These are phyloP conservation scores for Ellobium chinense DNA, from an alignment of 2,888 invertebrate species.

Conservation along the genomic window DNA sequence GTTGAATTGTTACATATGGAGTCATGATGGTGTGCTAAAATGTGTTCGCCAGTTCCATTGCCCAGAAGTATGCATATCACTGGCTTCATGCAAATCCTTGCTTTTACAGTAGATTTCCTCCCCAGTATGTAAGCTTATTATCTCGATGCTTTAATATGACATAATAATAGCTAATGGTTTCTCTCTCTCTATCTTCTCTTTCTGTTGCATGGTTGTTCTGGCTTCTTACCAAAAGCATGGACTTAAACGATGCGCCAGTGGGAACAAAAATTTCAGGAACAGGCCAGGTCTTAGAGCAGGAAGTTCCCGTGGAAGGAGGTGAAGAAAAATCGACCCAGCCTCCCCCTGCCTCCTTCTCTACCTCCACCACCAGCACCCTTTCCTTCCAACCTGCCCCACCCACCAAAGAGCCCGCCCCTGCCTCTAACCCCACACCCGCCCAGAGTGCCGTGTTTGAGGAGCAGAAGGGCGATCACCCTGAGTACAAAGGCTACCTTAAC, in stretches of 20 bases:
- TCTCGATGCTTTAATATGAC: no score
- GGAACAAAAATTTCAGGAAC: conserved; percentile 62
- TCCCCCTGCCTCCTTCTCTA: neutral
- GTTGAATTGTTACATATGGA: no score
- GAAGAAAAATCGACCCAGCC: neutral
- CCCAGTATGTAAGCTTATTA: no score
- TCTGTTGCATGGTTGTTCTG: conserved; percentile 27
- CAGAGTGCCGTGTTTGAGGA: conserved; percentile 46
- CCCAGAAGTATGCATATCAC: no score
- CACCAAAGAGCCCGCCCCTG: neutral
- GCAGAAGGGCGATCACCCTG: conserved; percentile 47
- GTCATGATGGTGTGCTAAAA: no score
- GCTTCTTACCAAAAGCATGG: no score
- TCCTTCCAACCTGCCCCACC: neutral
- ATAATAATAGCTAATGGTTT: neutral
- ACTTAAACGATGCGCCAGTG: conserved; percentile 57
- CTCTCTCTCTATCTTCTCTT: neutral
- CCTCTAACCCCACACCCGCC: neutral
- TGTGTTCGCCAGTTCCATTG: no score
- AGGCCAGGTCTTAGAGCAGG: neutral
- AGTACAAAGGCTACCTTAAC: conserved; percentile 64
- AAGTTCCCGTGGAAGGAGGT: neutral
- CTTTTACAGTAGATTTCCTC: no score
- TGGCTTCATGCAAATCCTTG: no score
- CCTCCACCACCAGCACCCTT: neutral